Evolutionary conservation across 2,113 vertebrate genomes (phyloP), one percentile per base, ranked within the genome.

Genomic region (Nipponia nippon): DNA sequence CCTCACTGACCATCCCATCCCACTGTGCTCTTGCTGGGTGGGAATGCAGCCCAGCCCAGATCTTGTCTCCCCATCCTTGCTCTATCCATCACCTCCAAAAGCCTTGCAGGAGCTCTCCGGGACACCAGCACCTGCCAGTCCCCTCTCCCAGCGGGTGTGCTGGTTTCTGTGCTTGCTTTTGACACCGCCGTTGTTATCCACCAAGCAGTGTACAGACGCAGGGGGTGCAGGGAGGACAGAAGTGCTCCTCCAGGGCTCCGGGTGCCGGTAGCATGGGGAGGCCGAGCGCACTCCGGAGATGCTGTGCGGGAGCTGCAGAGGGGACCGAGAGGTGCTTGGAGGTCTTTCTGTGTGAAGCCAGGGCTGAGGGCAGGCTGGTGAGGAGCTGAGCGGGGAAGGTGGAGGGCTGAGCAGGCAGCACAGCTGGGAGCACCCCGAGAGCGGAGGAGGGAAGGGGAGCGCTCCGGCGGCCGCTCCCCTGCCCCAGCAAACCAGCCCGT

Each of bases 1-100:
- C 40, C 11, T 0, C 42, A 27, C 69, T 2, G 2, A 18, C 12
- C 58, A 26, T 38, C 38, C 53, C 1, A 0, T 13, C 65, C 58
- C 65, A 3, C 50, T 3, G 22, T 20, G 69, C n/a, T 81, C 53
- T 40, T 49, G 50, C 42, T 9, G 32, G 66, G 22, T 50, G 58
- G 49, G 81, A 71, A 7, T 7, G 30, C 56, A 67, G 56, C 73
- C 66, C 70, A 53, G 50, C 19, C 11, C 3, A 1, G 27, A 9
- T 7, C 67, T 21, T 25, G 0, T 27, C 40, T 27, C 46, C 36
- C 25, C 36, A 19, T 23, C 71, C 47, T 14, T 11, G 40, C 59
- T 80, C 26, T 32, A 15, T 21, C 79, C 83, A 29, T 38, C 71
- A 21, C 70, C 46, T 34, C 52, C 36, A 22, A 29, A 19, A 44